A percentile compares a stretch with the other conserved stretches of the same genome.
phyloP scores from a whole-genome alignment of 2,888 invertebrate genomes.

The Congeria kusceri region DNA sequence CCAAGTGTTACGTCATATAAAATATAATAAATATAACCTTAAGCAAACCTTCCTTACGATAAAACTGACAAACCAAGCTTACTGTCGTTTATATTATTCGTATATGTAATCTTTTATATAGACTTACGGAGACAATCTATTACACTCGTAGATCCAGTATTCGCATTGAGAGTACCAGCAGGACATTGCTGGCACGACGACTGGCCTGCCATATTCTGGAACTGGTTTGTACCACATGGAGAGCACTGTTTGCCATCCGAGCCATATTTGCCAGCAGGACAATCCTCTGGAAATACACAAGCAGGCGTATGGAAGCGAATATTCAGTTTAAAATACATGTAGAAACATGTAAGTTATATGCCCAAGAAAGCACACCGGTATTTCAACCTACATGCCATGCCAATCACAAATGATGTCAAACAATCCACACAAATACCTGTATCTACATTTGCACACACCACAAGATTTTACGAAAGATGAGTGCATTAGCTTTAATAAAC shows the following conservation, averaged over 20 bases:
- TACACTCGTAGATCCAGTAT: constrained; percentile 10
- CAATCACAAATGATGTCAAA: too few relatives aligned
- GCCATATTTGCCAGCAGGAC: constrained; percentile 24
- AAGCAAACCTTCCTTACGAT: too few relatives aligned
- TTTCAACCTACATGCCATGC: too few relatives aligned
- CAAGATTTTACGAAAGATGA: too few relatives aligned
- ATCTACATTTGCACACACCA: too few relatives aligned
- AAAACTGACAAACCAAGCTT: too few relatives aligned
- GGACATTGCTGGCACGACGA: constrained; percentile 51
- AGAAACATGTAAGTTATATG: not conserved
- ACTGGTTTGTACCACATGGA: constrained; percentile 61
- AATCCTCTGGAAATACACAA: not conserved
- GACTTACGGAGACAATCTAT: constrained; percentile 25
- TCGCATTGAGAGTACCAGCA: constrained; percentile 10
- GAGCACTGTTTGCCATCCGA: constrained; percentile 42
- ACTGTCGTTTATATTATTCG: too few relatives aligned
- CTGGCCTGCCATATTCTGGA: constrained; percentile 64
- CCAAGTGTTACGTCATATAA: too few relatives aligned
- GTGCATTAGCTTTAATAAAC: too few relatives aligned
- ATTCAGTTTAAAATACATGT: not conserved
- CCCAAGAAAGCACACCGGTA: not conserved
- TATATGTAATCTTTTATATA: not conserved
- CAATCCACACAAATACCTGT: too few relatives aligned
- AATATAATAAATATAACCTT: too few relatives aligned
- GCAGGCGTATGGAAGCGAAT: not conserved